Conservation (phyloP, 2,888 invertebrate genomes). For the Plebejus argus region DNA sequence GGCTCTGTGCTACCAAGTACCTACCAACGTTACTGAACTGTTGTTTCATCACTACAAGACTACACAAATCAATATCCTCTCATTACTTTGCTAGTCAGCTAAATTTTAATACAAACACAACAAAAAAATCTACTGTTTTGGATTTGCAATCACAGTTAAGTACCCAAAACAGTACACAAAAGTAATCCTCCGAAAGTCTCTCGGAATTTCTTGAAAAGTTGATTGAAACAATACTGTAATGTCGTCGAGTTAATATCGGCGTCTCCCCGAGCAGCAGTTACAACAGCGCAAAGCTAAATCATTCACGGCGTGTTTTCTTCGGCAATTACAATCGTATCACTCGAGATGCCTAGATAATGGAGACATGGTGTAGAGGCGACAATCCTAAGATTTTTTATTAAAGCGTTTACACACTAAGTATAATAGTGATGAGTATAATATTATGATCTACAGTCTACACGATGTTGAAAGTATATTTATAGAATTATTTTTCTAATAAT, state of each 20-base stretch:
- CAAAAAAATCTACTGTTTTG: too few relatives aligned
- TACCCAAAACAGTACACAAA: not conserved
- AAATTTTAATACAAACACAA: too few relatives aligned
- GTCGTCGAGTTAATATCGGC: not conserved
- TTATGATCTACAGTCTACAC: too few relatives aligned
- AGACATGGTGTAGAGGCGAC: not conserved
- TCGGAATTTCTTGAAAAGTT: not conserved
- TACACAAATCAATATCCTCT: too few relatives aligned
- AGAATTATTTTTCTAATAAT: too few relatives aligned
- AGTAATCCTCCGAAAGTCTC: not conserved
- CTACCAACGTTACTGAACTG: too few relatives aligned
- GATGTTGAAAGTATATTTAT: too few relatives aligned
- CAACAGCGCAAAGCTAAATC: not conserved
- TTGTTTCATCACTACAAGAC: too few relatives aligned
- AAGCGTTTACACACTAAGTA: not conserved
- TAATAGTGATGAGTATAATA: too few relatives aligned
- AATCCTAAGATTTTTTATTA: not conserved
- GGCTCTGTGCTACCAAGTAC: too few relatives aligned
- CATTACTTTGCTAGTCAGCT: too few relatives aligned
- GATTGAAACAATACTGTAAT: not conserved
- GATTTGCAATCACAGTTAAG: too few relatives aligned
- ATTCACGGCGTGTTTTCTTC: constrained; percentile 19
- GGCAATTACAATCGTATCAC: constrained; percentile 14
- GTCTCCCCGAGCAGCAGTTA: not conserved
- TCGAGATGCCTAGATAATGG: not conserved